phyloP scores from a whole-genome alignment of 2,113 vertebrate genomes.

The Corythaeola cristata region DNA sequence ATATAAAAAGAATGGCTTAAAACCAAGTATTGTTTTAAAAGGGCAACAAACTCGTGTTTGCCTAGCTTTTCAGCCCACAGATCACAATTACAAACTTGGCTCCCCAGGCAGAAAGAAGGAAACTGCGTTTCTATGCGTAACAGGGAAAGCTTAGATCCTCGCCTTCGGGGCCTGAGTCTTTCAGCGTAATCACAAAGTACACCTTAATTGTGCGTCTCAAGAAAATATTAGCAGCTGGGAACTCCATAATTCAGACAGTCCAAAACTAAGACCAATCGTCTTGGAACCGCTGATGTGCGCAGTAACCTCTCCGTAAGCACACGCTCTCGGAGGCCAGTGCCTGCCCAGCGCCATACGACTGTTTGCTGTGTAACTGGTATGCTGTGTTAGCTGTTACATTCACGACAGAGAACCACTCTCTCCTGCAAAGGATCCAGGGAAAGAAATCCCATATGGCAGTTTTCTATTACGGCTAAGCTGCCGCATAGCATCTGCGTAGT shows the following conservation, averaged over 20 bases:
- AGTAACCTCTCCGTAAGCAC: background rate
- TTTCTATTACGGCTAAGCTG: background rate
- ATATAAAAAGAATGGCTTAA: background rate
- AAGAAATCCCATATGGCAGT: background rate
- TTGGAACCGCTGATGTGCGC: background rate
- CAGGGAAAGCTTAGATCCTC: background rate
- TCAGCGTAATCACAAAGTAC: background rate
- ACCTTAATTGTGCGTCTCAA: background rate
- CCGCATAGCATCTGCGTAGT: background rate
- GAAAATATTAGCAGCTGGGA: background rate
- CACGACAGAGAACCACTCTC: fast-evolving
- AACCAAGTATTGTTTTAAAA: background rate
- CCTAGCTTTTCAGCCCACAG: background rate
- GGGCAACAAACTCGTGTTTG: background rate
- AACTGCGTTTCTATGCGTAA: background rate
- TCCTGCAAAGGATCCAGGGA: background rate
- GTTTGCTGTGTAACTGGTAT: background rate
- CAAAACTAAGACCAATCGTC: background rate
- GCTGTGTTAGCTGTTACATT: background rate
- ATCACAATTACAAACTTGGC: background rate
- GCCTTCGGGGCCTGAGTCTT: background rate
- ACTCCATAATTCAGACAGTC: fast-evolving
- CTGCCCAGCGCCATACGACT: background rate
- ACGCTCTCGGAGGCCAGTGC: background rate
- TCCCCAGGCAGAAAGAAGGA: background rate